phyloP scores from a whole-genome alignment of 2,797 vertebrate species.

The Poecilia wingei region DNA sequence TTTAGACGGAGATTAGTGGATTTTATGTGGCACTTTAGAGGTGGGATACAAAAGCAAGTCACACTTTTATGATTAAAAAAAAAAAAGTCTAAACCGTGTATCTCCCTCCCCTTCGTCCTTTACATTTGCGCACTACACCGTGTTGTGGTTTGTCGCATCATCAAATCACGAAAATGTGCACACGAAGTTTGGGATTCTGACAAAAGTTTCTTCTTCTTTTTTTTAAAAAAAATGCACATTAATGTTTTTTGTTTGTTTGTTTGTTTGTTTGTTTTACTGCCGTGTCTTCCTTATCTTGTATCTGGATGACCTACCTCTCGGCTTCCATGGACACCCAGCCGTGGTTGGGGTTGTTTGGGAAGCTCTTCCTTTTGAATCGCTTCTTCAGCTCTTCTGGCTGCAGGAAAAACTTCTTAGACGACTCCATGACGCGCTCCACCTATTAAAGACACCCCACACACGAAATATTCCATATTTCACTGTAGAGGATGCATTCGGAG shows the following conservation, averaged over 20 bases:
- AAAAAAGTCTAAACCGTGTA: too few species aligned
- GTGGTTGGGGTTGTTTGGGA: slow-evolving; percentile 50
- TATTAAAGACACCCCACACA: slow-evolving; percentile 13
- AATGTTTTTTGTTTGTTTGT: too few species aligned
- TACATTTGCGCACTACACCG: not conserved
- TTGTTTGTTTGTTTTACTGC: too few species aligned
- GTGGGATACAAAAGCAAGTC: not conserved
- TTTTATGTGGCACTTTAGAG: not conserved
- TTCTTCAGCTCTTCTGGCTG: slow-evolving; percentile 74
- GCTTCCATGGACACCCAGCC: slow-evolving; percentile 75
- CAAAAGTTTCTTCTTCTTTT: not conserved
- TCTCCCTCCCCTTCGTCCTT: too few species aligned
- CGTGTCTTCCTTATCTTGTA: not conserved
- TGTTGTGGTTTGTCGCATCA: not conserved
- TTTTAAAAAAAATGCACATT: too few species aligned
- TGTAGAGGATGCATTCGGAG: not conserved
- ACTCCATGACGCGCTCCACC: slow-evolving; percentile 68
- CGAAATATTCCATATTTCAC: too few species aligned
- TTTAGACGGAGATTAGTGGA: not conserved
- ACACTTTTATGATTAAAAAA: not conserved
- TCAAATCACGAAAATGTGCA: not conserved
- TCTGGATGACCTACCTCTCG: slow-evolving; percentile 65
- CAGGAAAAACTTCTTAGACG: slow-evolving; percentile 74
- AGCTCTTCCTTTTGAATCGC: slow-evolving; percentile 56
- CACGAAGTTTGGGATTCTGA: not conserved